Evolutionary conservation across 2,113 vertebrate species (phyloP), one percentile per base, ranked within the genome.

Genomic region (Spermophilus dauricus): DNA sequence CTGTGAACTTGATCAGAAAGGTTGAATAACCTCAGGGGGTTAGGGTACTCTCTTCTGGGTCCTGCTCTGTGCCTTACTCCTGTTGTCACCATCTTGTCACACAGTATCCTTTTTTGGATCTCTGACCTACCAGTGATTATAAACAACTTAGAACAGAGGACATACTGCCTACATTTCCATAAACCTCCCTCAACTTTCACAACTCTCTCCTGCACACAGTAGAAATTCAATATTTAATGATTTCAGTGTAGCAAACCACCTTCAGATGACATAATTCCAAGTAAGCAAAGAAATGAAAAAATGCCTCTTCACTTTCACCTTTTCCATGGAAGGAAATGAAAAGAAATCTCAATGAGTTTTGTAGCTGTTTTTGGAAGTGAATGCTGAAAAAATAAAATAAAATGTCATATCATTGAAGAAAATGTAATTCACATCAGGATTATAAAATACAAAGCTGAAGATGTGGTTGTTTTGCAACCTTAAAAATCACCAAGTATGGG

Each of bases 141-240:
- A 91, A 83, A 76, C 12, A 89, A 37, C 7, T 80, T 76, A 81
- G 48, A 58, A 7, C 39, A 96, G 16, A 95, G 30, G 26, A 80
- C 56, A 93, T 75, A 39, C 1, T 75, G 30, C 56, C 34, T 86
- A 45, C 32, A 39, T 56, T 86, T 69, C 39, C 17, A 51, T 78
- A 67, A 94, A 61, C 58, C 4, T 78, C 22, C 48, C 32, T 26
- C 32, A 84, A 45, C 65, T 42, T 78, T 72, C 53, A 72, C n/a
- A 77, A 78, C 32, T 67, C 26, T 67, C 17, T 88, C 32, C 63
- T 91, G 34, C 69, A 84, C 20, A 78, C 70, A 48, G 26, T 24
- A 75, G 87, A 80, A 94, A 88, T 94, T 58, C 70, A 51, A 67
- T 91, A 72, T 95, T 87, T 73, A 91, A 77, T 94, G 20, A 56